Percentiles rank a stretch among this genome's conserved stretches.
phyloP scores from a whole-genome alignment of 1,140 invertebrate genomes.

The Drosophila quadrilineata region DNA sequence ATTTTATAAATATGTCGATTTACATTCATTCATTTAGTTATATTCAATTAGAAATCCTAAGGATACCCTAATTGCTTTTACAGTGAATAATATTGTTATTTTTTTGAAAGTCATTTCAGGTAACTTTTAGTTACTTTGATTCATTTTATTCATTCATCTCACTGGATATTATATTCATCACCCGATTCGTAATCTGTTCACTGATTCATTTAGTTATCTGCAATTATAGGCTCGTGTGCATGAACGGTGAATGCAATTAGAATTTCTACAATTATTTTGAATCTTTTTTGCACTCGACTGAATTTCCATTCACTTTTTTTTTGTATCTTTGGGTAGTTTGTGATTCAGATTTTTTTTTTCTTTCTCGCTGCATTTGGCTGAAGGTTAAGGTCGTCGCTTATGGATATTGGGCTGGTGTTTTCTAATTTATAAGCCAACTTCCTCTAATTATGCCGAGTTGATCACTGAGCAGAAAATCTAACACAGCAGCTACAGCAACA shows the following conservation, averaged over 20 bases:
- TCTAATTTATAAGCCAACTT: slow-evolving; percentile 37
- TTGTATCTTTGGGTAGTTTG: not conserved
- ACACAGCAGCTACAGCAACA: slow-evolving; percentile 48
- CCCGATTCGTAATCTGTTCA: not conserved
- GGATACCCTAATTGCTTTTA: not conserved
- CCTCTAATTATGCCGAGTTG: slow-evolving; percentile 32
- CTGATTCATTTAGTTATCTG: too few species aligned
- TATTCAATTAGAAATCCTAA: not conserved
- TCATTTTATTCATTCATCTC: too few species aligned
- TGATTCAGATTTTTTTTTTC: not conserved
- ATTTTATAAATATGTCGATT: not conserved
- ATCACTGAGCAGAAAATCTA: slow-evolving; percentile 77
- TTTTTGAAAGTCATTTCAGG: not conserved
- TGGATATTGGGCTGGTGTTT: slow-evolving; percentile 24
- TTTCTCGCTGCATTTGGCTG: not conserved
- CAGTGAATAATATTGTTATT: not conserved
- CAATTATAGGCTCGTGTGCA: too few species aligned
- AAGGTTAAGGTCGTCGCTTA: slow-evolving; percentile 38
- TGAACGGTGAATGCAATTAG: not conserved
- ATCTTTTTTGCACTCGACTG: slow-evolving; percentile 14
- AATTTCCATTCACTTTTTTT: not conserved
- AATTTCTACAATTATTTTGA: not conserved
- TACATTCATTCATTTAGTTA: slow-evolving; percentile 4
- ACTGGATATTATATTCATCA: not conserved
- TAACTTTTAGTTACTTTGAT: too few species aligned